Evolutionary conservation across 2,888 invertebrate genomes (phyloP).

Genomic region (Drosophila subquinaria): DNA sequence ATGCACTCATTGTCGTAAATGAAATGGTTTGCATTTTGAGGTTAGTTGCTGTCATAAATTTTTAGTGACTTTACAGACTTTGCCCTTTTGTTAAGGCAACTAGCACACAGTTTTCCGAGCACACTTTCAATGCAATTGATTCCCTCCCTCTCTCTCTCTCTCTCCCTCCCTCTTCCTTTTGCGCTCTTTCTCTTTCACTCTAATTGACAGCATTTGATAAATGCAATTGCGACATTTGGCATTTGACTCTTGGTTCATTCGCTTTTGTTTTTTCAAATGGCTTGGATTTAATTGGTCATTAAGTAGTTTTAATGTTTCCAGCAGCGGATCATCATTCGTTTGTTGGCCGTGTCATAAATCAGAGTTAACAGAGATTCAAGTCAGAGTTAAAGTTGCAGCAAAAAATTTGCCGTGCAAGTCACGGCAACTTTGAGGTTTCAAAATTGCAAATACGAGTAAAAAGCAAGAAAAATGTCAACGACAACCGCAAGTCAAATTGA

Average conservation of each 20-base stretch:
- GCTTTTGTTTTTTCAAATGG: slow-evolving; percentile 25
- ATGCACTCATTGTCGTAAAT: slow-evolving; percentile 61
- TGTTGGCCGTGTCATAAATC: slow-evolving; percentile 13
- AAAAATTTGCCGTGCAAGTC: slow-evolving; percentile 33
- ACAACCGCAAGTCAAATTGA: slow-evolving; percentile 78
- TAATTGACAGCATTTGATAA: slow-evolving; percentile 78
- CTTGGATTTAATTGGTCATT: slow-evolving; percentile 70
- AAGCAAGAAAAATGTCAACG: slow-evolving; percentile 54
- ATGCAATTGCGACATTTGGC: slow-evolving; percentile 62
- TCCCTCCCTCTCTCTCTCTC: neutral
- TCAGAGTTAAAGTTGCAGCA: slow-evolving; percentile 33
- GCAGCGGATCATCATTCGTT: slow-evolving; percentile 18
- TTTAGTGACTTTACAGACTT: slow-evolving; percentile 58
- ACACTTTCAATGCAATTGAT: slow-evolving; percentile 8
- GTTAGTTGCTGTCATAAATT: slow-evolving; percentile 78
- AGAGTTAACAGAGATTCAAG: slow-evolving; percentile 2
- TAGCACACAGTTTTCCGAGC: slow-evolving; percentile 14
- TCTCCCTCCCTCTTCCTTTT: slow-evolving; percentile 1
- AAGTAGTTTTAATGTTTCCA: slow-evolving; percentile 65
- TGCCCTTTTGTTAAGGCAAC: slow-evolving; percentile 26
- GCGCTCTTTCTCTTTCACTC: slow-evolving; percentile 22
- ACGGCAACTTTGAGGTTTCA: slow-evolving; percentile 34
- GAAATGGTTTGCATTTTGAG: slow-evolving; percentile 64
- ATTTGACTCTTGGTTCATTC: slow-evolving; percentile 27
- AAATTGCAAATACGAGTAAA: slow-evolving; percentile 29